Base-by-base conservation (phyloP, 1,140 invertebrate species). In the Macrocentrus cingulum region DNA sequence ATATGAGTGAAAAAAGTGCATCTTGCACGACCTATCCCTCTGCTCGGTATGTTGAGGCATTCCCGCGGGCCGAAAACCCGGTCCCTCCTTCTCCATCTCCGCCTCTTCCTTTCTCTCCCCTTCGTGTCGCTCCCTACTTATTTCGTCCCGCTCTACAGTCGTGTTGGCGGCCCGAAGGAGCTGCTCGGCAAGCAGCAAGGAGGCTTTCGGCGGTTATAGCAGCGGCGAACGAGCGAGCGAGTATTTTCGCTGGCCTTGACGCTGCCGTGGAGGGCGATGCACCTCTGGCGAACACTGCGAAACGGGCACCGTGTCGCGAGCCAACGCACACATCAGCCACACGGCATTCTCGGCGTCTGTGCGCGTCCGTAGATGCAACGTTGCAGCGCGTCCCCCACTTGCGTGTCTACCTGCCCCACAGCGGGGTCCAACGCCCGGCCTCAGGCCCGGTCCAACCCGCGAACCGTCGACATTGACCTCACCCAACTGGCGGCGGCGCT, bases 201-300 rank as follows among this genome's bases (percentile, higher is more conserved):
- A 68, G 70, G 67, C 72, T 76, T 77, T 77, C 70, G 75, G 74
- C 73, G 69, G 67, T 71, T 69, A 72, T 61, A 66, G 65, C 67
- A 67, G 66, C 45, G 20, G 19, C 44, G 42, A 32, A 56, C 36
- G 36, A 56, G 36, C 68, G 66, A 69, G 68, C 71, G 69, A 75
- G 71, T 75, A 77, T 78, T 79, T 79, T 79, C 72, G 75, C 75
- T 79, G 76, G 77, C 77, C 76, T 80, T 78, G 76, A 80, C 75
- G 76, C 74, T 76, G 70, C 75, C 65, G 61, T 74, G 71, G 75
- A 78, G 75, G 75, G 77, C 77, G 76, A 78, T 77, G 75, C 75
- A 76, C 77, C 76, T 76, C 70, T 76, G 68, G 68, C 68, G 70
- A 75, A 74, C 72, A 74, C 69, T 69, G 68, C 66, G 64, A 74